Conservation (phyloP, 2,888 invertebrate species). For the Drosophila atripex region DNA sequence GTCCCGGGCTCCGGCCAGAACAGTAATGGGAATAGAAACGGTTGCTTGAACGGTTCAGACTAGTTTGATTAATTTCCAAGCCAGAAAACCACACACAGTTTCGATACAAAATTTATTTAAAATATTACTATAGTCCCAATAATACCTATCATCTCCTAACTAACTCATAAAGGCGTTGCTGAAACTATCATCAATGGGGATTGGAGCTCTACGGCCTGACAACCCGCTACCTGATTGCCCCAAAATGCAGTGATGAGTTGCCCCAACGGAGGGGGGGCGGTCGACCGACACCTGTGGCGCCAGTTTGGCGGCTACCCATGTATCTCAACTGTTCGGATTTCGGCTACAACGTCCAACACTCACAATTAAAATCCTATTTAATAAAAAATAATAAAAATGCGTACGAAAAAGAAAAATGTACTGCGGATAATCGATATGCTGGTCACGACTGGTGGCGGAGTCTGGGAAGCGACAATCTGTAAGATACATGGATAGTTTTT, state of each 20-base stretch:
- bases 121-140: background rate
- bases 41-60: constrained; percentile 8
- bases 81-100: constrained; percentile 25
- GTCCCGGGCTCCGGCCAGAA: no score
- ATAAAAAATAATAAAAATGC: constrained; percentile 48
- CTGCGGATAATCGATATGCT: constrained; percentile 53
- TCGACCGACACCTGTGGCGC: constrained; percentile 52
- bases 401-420: constrained; percentile 12
- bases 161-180: constrained; percentile 59
- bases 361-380: constrained; percentile 60
- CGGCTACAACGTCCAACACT: constrained; percentile 38
- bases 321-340: constrained; percentile 28
- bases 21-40: constrained; percentile 36
- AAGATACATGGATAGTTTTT: constrained; percentile 34
- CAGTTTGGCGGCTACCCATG: constrained; percentile 63
- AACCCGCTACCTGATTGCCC: constrained; percentile 38
- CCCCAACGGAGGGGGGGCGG: no score
- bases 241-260: constrained; percentile 56
- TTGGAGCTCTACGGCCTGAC: constrained; percentile 6
- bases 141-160: background rate
- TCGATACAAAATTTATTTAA: background rate
- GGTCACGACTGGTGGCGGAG: constrained; percentile 45
- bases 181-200: constrained; percentile 55
- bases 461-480: constrained; percentile 60
- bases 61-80: constrained; percentile 70